These are phyloP conservation scores for Tiliacea aurago DNA, from an alignment of 2,888 invertebrate species.

Conservation along the genomic window DNA sequence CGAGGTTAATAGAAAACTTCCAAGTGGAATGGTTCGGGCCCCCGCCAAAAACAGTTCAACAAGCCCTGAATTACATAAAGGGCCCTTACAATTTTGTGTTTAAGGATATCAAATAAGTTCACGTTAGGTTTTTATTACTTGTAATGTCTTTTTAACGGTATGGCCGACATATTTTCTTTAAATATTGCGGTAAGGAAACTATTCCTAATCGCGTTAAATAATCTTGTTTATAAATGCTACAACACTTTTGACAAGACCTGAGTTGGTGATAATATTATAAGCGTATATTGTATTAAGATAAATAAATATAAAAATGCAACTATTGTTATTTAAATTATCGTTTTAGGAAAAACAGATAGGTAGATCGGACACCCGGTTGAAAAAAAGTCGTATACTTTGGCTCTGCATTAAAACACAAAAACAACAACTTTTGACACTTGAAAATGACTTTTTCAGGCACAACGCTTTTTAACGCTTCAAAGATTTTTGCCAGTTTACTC, in stretches of 20 bases:
- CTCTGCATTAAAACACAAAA: too few relatives aligned
- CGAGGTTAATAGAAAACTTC: conserved; percentile 77
- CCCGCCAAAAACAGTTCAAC: conserved; percentile 70
- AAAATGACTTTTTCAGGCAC: too few relatives aligned
- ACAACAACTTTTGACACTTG: too few relatives aligned
- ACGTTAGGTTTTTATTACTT: background rate
- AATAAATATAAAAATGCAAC: background rate
- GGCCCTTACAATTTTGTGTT: conserved; percentile 82
- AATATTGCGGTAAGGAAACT: too few relatives aligned
- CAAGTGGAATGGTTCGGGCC: conserved; percentile 78
- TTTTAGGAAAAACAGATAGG: background rate
- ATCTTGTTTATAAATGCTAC: background rate
- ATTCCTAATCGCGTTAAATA: background rate
- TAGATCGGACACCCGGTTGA: too few relatives aligned
- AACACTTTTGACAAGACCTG: background rate
- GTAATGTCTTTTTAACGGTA: background rate
- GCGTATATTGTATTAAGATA: background rate
- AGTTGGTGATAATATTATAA: background rate
- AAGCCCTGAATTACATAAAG: conserved; percentile 76
- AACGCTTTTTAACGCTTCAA: too few relatives aligned
- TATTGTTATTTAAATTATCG: background rate
- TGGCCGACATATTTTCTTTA: background rate
- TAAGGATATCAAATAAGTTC: conserved; percentile 69
- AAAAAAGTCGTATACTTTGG: too few relatives aligned
- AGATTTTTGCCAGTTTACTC: too few relatives aligned